phyloP scores from a whole-genome alignment of 2,797 vertebrate genomes.

The Hirundo rustica region DNA sequence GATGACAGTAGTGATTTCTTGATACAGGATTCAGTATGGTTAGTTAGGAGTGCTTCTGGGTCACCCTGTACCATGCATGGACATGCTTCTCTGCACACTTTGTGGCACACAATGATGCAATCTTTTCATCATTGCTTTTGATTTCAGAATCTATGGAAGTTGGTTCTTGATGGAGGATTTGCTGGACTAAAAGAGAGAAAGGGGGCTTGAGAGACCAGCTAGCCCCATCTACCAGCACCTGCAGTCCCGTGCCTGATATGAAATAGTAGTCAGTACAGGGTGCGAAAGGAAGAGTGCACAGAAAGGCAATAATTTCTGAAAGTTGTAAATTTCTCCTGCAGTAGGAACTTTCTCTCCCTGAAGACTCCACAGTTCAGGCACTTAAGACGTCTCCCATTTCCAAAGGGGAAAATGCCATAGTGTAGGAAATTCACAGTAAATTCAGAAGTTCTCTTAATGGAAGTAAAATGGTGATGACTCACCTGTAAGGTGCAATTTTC shows the following conservation, averaged over 20 bases:
- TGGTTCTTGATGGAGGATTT: neutral
- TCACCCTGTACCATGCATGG: neutral
- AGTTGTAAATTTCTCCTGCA: neutral
- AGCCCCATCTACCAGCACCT: neutral
- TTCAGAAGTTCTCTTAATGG: neutral
- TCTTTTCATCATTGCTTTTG: neutral
- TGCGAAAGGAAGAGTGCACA: neutral
- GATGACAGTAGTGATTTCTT: neutral
- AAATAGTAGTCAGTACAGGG: fast-evolving
- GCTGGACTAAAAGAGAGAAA: neutral
- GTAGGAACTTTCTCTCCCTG: neutral
- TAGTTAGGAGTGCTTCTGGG: neutral
- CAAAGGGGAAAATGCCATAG: neutral
- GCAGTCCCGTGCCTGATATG: too few species aligned
- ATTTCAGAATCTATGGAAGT: neutral
- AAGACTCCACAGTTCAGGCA: neutral
- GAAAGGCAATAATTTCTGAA: neutral
- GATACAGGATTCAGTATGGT: neutral
- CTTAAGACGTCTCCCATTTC: neutral
- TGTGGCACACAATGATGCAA: neutral
- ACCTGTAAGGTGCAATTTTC: neutral
- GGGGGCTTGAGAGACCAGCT: neutral
- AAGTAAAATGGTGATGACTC: neutral
- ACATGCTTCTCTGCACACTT: neutral
- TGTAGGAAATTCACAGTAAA: neutral